A percentile compares a stretch with the other conserved stretches of the same genome.
Evolutionary conservation across 2,113 vertebrate species (phyloP).

Genomic region (Rhinolophus sinicus): DNA sequence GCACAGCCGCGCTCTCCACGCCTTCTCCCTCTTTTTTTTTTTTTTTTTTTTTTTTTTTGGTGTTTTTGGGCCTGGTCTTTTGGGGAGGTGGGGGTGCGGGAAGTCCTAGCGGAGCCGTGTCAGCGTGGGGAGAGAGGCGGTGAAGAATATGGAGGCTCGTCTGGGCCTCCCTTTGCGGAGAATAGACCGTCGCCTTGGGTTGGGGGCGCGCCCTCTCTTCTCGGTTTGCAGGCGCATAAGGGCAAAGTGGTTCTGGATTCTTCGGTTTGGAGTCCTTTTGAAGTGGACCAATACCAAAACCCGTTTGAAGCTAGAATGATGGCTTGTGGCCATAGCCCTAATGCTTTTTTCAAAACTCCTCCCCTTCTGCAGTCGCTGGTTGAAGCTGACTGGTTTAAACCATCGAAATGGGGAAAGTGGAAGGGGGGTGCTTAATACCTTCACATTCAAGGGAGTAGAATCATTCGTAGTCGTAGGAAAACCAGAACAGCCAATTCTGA

Average conservation of each 20-base stretch:
- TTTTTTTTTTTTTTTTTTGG: background rate
- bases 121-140: background rate
- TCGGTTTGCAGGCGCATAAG: background rate
- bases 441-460: background rate
- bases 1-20: background rate
- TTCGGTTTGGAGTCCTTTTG: constrained; percentile 17
- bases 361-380: background rate
- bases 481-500: background rate
- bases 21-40: background rate
- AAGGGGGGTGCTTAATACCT: background rate
- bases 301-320: background rate
- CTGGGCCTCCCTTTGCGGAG: background rate
- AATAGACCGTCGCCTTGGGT: background rate
- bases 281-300: background rate
- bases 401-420: background rate
- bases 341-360: background rate
- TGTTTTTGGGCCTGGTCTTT: background rate
- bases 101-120: background rate
- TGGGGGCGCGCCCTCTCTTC: background rate
- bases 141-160: background rate
- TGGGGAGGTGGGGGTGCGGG: background rate
- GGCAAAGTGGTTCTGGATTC: background rate
- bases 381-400: background rate
- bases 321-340: background rate
- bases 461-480: background rate